These are phyloP conservation scores for Stenoptilia bipunctidactyla DNA, from an alignment of 2,888 invertebrate genomes.

Conservation along the genomic window DNA sequence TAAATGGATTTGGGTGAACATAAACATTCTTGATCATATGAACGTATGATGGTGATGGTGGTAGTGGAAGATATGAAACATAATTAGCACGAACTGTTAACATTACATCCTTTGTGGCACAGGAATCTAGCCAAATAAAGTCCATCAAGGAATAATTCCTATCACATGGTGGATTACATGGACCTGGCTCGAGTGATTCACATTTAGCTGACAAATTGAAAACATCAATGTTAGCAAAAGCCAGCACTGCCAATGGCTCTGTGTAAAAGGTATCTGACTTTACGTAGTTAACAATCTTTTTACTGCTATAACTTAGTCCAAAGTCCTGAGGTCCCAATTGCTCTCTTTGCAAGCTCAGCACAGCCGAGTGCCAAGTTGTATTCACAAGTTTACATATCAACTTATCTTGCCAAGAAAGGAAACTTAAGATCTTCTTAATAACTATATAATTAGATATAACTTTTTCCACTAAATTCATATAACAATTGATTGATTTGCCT, in stretches of 20 bases:
- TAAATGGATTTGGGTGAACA: conserved; percentile 24
- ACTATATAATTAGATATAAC: conserved; percentile 54
- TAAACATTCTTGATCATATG: conserved; percentile 28
- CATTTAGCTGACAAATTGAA: conserved; percentile 29
- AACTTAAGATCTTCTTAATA: conserved; percentile 46
- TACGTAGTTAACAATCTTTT: conserved; percentile 27
- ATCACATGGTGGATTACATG: conserved; percentile 40
- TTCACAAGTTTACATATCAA: conserved; percentile 45
- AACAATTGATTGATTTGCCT: conserved; percentile 28
- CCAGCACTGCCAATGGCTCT: conserved; percentile 43
- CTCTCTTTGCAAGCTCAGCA: conserved; percentile 38
- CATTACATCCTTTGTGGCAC: conserved; percentile 46
- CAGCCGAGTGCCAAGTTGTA: conserved; percentile 44
- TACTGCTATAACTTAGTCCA: conserved; percentile 21
- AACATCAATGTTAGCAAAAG: conserved; percentile 39
- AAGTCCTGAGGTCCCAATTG: conserved; percentile 42
- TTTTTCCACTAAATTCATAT: conserved; percentile 31
- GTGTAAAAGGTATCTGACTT: conserved; percentile 37
- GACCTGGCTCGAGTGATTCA: conserved; percentile 27
- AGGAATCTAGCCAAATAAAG: conserved; percentile 31
- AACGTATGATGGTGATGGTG: conserved; percentile 30
- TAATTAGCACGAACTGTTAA: conserved; percentile 35
- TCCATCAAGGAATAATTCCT: conserved; percentile 47
- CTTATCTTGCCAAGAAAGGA: conserved; percentile 54
- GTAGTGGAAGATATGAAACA: conserved; percentile 40